Evolutionary conservation across 2,888 invertebrate genomes (phyloP).

Genomic region (Parnassius glacialis): DNA sequence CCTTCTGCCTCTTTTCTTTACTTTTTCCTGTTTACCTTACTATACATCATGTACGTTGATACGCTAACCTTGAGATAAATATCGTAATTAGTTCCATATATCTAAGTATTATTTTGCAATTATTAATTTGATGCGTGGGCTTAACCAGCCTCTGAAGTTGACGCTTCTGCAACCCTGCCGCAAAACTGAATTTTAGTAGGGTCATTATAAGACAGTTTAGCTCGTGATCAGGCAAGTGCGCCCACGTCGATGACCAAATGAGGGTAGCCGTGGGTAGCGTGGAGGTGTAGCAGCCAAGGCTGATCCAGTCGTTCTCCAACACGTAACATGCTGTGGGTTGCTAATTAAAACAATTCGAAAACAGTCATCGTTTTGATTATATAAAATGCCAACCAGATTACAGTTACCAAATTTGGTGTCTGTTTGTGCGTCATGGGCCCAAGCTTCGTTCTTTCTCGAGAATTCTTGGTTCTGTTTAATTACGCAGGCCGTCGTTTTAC

Average conservation of each 20-base stretch:
- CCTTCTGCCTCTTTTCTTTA: conserved; percentile 16
- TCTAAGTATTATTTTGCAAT: conserved; percentile 44
- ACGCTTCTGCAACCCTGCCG: conserved; percentile 66
- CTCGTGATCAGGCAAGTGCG: conserved; percentile 65
- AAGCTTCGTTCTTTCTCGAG: conserved; percentile 31
- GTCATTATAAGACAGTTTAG: conserved; percentile 75
- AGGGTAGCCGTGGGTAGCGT: conserved; percentile 76
- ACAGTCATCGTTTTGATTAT: conserved; percentile 50
- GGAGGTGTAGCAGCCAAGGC: conserved; percentile 78
- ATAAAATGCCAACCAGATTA: conserved; percentile 37
- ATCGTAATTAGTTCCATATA: not conserved
- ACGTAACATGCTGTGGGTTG: conserved; percentile 66
- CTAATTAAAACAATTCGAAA: conserved; percentile 67
- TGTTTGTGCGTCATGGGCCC: conserved; percentile 20
- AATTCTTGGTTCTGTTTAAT: conserved; percentile 31
- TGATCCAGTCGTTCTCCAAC: conserved; percentile 68
- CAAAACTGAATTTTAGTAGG: conserved; percentile 64
- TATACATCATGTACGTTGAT: not conserved
- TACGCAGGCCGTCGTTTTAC: conserved; percentile 35
- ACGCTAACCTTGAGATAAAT: not conserved
- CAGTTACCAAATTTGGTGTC: conserved; percentile 32
- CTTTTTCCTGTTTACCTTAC: conserved; percentile 8
- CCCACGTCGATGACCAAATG: conserved; percentile 78
- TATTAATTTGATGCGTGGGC: conserved; percentile 62
- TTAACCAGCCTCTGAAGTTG: conserved; percentile 57